Percentiles rank a stretch among this genome's conserved stretches.
Conservation (phyloP, 1,140 invertebrate genomes). For the Aplysia californica region DNA sequence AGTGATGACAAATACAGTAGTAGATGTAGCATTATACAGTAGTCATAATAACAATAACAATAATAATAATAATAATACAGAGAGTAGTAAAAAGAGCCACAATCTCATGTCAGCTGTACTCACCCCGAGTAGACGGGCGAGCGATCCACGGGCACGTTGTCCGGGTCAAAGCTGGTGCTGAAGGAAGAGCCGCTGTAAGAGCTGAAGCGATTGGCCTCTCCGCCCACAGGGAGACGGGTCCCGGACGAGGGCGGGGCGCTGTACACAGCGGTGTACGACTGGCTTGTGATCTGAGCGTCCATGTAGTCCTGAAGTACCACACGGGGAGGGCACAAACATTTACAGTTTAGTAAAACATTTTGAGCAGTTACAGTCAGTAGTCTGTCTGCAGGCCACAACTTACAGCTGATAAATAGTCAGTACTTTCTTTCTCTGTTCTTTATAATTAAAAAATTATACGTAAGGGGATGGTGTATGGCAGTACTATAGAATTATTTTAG, state of each 20-base stretch:
- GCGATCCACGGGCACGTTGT: constrained; percentile 89
- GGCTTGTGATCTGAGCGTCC: constrained; percentile 55
- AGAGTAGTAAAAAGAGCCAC: too few species aligned
- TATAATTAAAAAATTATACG: too few species aligned
- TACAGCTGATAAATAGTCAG: too few species aligned
- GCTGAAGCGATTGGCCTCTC: constrained; percentile 47
- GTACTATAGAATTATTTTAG: too few species aligned
- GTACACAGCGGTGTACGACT: constrained; percentile 45
- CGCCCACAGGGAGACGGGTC: constrained; percentile 17
- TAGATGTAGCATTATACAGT: background rate
- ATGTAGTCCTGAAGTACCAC: constrained; percentile 55
- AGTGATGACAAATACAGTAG: background rate
- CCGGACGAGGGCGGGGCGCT: constrained; percentile 36
- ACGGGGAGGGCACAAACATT: too few species aligned
- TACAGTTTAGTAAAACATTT: too few species aligned
- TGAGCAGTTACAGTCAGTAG: background rate
- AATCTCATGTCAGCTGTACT: constrained; percentile 63
- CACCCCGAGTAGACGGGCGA: constrained; percentile 87
- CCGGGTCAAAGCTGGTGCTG: constrained; percentile 76
- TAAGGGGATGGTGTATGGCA: too few species aligned
- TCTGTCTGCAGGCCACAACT: too few species aligned
- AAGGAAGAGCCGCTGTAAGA: constrained; percentile 67
- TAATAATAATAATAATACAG: too few species aligned
- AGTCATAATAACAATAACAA: too few species aligned
- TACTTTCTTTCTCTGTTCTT: too few species aligned